Evolutionary conservation across 2,888 invertebrate genomes (phyloP).

Genomic region (Falcaria lacertinaria): DNA sequence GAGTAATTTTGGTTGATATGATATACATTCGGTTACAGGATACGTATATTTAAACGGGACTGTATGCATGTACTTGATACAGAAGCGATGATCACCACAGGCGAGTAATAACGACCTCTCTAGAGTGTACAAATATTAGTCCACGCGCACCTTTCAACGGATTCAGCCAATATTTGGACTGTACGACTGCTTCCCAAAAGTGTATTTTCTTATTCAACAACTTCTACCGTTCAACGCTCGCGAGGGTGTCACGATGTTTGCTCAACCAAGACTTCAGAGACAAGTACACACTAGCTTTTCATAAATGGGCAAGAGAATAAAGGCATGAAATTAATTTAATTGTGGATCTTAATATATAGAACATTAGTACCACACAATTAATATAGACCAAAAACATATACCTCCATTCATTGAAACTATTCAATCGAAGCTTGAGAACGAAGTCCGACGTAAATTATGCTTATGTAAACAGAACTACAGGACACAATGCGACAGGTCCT

Average conservation of each 20-base stretch:
- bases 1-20: conserved; percentile 7
- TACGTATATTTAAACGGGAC: neutral
- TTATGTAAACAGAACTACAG: conserved; percentile 44
- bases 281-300: conserved; percentile 39
- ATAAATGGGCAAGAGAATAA: conserved; percentile 16
- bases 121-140: conserved; percentile 63
- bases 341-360: too few species aligned
- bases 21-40: neutral
- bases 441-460: conserved; percentile 18
- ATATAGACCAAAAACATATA: too few species aligned
- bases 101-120: conserved; percentile 63
- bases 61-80: neutral
- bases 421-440: conserved; percentile 23
- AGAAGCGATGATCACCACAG: conserved; percentile 34
- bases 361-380: too few species aligned
- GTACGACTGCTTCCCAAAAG: conserved; percentile 67
- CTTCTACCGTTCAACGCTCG: conserved; percentile 62
- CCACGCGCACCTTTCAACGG: conserved; percentile 65
- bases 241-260: conserved; percentile 62
- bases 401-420: too few species aligned
- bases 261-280: conserved; percentile 40
- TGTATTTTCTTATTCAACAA: conserved; percentile 73
- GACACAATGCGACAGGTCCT: conserved; percentile 30
- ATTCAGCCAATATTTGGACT: conserved; percentile 73
- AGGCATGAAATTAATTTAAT: neutral